Evolutionary conservation across 2,888 invertebrate species (phyloP), one percentile per base, ranked within the genome.

Genomic region (Polydrusus cervinus): DNA sequence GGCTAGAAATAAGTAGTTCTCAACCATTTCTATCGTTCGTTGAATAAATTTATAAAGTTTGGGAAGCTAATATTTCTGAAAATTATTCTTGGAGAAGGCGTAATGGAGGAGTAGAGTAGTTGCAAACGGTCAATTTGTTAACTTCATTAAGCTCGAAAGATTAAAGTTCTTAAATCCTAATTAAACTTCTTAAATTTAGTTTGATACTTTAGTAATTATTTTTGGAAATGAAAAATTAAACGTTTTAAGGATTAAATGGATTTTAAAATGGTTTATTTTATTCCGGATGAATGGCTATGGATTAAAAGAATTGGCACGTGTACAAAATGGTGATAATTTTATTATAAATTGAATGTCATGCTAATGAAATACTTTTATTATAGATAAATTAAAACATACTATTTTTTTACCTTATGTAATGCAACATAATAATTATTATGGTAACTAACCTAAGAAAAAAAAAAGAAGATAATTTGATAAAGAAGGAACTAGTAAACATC

Each of bases 61-160:
- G 51, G 51, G n/a, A 51, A 65, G 65, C 51, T 65, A 51, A 65
- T 65, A 65, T 65, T 65, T 65, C 49, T 47, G 10, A 11, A 47
- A 51, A 65, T 49, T 65, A 47, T 47, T 49, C 65, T 51, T 30
- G 51, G 14, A 47, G 49, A 45, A 64, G 14, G 64, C 64, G n/a
- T n/a, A 65, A 34, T 65, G 38, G 65, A 65, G 11, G 20, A 34
- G 30, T 65, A 51, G 51, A 65, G 65, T 51, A 49, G 25, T 65
- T 65, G 65, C 49, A 65, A 65, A 47, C 65, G 65, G 65, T 65
- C 65, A 65, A 47, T 65, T 65, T 65, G 65, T 65, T 65, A 65
- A 65, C 65, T 65, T 65, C 30, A 49, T 65, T 47, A 49, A 65
- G 49, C 30, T 47, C 49, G 34, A 47, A 65, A 65, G 65, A 65